Conservation (phyloP, 2,113 vertebrate species). For the Pardalotus punctatus region DNA sequence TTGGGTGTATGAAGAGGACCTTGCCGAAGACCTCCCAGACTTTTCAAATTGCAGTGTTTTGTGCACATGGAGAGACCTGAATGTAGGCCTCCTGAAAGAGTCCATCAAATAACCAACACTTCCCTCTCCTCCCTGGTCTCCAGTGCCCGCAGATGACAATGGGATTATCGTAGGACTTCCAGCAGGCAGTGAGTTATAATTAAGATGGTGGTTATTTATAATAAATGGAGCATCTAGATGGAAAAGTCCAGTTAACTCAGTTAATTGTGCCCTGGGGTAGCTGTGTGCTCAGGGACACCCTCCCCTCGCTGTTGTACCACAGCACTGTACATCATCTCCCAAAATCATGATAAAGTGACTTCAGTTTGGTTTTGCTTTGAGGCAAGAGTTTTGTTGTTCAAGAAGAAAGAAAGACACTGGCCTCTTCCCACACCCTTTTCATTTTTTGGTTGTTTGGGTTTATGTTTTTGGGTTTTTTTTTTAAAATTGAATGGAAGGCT, state of each 20-base stretch:
- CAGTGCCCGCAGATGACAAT: not conserved
- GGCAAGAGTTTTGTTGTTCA: not conserved
- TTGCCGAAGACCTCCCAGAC: not conserved
- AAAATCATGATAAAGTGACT: not conserved
- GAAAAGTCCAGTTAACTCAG: not conserved
- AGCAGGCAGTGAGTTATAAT: not conserved
- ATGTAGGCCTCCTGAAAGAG: rapidly evolving
- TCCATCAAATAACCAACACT: not conserved
- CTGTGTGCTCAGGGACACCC: not conserved
- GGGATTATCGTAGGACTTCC: not conserved
- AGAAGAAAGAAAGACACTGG: not conserved
- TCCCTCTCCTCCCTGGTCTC: not conserved
- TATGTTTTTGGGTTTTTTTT: too few relatives aligned
- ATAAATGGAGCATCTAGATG: not conserved
- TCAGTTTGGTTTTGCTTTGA: not conserved
- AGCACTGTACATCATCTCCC: not conserved
- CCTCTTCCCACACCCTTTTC: not conserved
- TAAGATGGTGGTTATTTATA: not conserved
- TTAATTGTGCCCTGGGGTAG: not conserved
- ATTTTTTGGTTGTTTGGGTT: not conserved
- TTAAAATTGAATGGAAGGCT: not conserved
- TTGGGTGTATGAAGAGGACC: not conserved
- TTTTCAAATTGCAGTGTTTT: not conserved
- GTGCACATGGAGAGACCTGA: not conserved
- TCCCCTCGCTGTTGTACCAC: not conserved